Conservation (phyloP, 2,113 vertebrate genomes). For the Pyxicephalus adspersus region DNA sequence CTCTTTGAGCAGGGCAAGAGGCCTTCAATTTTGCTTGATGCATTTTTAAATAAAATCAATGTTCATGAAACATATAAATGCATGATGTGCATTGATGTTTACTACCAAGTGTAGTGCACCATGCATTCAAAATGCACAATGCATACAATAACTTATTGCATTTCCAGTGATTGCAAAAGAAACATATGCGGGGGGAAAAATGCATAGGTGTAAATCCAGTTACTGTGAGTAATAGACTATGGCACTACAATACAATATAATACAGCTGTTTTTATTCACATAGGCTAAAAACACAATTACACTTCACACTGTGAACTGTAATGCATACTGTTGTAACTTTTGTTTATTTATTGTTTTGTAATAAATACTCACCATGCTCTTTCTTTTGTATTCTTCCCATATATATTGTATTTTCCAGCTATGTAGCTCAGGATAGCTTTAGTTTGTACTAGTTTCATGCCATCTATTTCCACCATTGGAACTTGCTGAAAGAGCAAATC, state of each 20-base stretch:
- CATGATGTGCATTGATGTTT: too few relatives aligned
- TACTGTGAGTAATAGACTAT: not conserved
- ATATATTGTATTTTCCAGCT: slow-evolving; percentile 85
- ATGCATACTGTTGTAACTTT: not conserved
- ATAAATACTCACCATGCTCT: slow-evolving; percentile 73
- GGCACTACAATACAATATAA: not conserved
- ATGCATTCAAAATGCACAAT: too few relatives aligned
- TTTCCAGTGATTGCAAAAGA: too few relatives aligned
- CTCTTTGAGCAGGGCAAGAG: too few relatives aligned
- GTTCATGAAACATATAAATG: too few relatives aligned
- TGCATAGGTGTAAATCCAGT: too few relatives aligned
- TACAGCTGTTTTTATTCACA: too few relatives aligned
- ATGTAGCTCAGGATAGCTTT: slow-evolving; percentile 87
- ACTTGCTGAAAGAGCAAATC: slow-evolving; percentile 86
- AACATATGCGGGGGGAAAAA: too few relatives aligned
- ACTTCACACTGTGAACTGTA: not conserved
- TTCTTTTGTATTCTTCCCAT: slow-evolving; percentile 85
- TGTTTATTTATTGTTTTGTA: not conserved
- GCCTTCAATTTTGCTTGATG: too few relatives aligned
- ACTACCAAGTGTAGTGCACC: too few relatives aligned
- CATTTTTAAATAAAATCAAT: too few relatives aligned
- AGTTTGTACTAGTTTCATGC: slow-evolving; percentile 86
- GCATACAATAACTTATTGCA: too few relatives aligned
- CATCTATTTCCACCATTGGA: slow-evolving; percentile 90
- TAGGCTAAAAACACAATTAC: not conserved